Conservation (phyloP, 2,113 vertebrate genomes). For the Suncus etruscus region DNA sequence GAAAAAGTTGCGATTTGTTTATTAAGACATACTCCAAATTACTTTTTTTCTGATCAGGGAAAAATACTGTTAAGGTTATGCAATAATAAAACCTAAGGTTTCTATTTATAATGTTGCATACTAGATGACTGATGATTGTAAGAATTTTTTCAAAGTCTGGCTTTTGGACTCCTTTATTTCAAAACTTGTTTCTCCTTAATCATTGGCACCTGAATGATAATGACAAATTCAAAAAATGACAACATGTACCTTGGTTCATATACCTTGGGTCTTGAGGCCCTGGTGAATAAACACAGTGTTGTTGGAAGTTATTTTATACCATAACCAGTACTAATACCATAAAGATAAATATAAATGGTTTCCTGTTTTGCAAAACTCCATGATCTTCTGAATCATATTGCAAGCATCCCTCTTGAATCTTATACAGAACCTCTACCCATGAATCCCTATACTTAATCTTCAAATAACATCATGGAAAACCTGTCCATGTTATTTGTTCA, state of each 20-base stretch:
- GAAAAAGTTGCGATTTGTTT: not conserved
- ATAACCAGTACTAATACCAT: not conserved
- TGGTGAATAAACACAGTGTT: not conserved
- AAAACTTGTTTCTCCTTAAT: constrained; percentile 7
- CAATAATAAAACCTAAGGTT: not conserved
- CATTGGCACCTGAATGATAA: not conserved
- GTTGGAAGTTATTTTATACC: not conserved
- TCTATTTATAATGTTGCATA: not conserved
- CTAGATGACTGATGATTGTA: not conserved
- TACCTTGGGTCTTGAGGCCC: not conserved
- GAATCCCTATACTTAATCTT: not conserved
- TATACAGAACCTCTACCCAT: not conserved
- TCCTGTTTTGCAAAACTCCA: not conserved
- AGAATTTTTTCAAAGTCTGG: not conserved
- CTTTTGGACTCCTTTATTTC: not conserved
- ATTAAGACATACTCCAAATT: not conserved
- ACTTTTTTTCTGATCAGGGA: not conserved
- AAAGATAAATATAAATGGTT: not conserved
- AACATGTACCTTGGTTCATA: not conserved
- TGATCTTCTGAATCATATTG: not conserved
- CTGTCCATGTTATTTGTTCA: too few relatives aligned
- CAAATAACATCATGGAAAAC: not conserved
- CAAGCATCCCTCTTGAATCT: not conserved
- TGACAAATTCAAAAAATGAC: not conserved
- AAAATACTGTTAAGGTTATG: not conserved